Evolutionary conservation across 2,113 vertebrate genomes (phyloP), one percentile per base, ranked within the genome.

Genomic region (Lanius ludovicianus): DNA sequence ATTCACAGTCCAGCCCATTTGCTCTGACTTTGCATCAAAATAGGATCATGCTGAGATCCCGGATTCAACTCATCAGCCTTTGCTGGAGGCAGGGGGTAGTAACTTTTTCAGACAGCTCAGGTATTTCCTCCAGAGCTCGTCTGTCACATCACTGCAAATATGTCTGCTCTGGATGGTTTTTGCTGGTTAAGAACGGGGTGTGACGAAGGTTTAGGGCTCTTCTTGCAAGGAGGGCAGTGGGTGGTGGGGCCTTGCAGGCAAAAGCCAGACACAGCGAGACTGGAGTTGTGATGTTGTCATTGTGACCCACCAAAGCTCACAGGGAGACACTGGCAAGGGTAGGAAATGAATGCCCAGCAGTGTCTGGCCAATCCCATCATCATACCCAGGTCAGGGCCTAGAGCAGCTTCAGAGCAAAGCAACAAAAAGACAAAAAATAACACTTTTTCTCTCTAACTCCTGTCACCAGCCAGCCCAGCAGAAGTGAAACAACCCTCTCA

Each of bases 331-430:
- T n/a, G 19, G 21, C 62, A 84, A 70, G 17, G 44, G 30, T 2
- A 75, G 16, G 33, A 50, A 74, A 56, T 0, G 0, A 90, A 53
- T 22, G 11, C 47, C 0, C 0, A 33, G 59, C 0, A 1, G n/a
- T 37, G 37, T 31, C 80, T 53, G 41, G 31, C 14, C 24, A 79
- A 47, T 63, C 10, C 19, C 77, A 56, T 10, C 6, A 0, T 23
- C 64, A 28, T 25, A 28, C 57, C 8, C 20, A 50, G 82, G 31
- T 15, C 9, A 1, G 30, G 10, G 31, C 50, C 37, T 49, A 18
- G 28, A 64, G 71, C 59, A 85, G 55, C 65, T 56, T 65, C 77
- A 27, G n/a, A 53, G 44, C 50, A 50, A 81, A 92, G 46, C 3
- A 50, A 89, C 39, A 41, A 70, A 87, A 18, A 41, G 84, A 65